These are phyloP conservation scores for Chelon labrosus DNA, from an alignment of 2,797 vertebrate genomes.

Conservation along the genomic window DNA sequence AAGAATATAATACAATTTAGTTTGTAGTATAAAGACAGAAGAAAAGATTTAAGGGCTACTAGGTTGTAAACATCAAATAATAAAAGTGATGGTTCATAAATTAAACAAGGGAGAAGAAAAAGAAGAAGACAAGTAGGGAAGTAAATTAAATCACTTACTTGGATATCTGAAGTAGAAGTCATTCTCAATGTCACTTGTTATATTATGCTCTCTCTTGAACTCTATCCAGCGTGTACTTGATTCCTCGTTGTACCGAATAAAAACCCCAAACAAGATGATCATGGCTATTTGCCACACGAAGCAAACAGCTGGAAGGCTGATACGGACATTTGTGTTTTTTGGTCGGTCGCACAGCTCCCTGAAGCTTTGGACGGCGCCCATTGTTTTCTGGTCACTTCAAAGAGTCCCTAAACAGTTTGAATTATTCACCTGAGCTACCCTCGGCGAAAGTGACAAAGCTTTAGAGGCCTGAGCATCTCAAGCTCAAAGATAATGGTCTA, in stretches of 20 bases:
- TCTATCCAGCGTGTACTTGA: slow-evolving; percentile 85
- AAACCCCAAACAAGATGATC: slow-evolving; percentile 94
- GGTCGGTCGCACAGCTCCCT: slow-evolving; percentile 77
- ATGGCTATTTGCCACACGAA: slow-evolving; percentile 89
- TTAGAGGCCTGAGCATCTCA: slow-evolving; percentile 40
- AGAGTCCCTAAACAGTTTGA: neutral
- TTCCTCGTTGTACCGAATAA: slow-evolving; percentile 88
- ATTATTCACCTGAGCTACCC: neutral
- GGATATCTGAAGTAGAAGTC: slow-evolving; percentile 98
- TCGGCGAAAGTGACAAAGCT: slow-evolving; percentile 10
- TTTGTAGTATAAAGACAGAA: neutral
- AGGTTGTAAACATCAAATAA: neutral
- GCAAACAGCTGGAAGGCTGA: slow-evolving; percentile 89
- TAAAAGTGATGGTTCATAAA: neutral
- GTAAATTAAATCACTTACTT: slow-evolving; percentile 88
- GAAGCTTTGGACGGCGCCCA: slow-evolving; percentile 82
- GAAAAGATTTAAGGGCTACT: neutral
- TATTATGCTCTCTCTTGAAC: slow-evolving; percentile 67
- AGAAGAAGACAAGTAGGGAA: neutral
- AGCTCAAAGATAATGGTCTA: slow-evolving; percentile 27
- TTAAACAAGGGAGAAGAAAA: neutral
- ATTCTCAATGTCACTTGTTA: slow-evolving; percentile 90
- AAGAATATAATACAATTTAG: neutral
- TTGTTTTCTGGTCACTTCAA: slow-evolving; percentile 48
- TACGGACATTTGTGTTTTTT: slow-evolving; percentile 87